phyloP scores from a whole-genome alignment of 2,888 invertebrate genomes.

The Craniophora ligustri region DNA sequence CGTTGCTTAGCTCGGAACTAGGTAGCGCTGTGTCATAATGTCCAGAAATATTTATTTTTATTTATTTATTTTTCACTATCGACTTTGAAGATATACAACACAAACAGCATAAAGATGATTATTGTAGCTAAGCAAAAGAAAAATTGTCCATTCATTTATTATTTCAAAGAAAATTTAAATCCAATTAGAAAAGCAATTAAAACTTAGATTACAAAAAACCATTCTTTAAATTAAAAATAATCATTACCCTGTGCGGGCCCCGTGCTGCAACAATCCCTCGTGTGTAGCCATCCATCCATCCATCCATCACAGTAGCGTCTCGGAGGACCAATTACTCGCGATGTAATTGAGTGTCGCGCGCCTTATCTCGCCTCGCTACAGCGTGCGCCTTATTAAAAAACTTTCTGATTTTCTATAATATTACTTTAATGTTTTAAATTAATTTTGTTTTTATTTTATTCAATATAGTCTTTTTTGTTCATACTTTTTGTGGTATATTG shows the following conservation, averaged over 20 bases:
- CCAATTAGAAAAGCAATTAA: too few species aligned
- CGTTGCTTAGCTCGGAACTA: too few species aligned
- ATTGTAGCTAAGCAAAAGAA: too few species aligned
- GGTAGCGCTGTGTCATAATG: too few species aligned
- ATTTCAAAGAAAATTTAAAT: too few species aligned
- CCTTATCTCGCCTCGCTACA: slow-evolving; percentile 23
- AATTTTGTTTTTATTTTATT: slow-evolving; percentile 29
- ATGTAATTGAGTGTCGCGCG: slow-evolving; percentile 49
- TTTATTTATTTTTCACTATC: too few species aligned
- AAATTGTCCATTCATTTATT: too few species aligned
- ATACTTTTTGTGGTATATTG: neutral
- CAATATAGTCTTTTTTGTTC: slow-evolving; percentile 14
- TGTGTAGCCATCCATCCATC: slow-evolving; percentile 38
- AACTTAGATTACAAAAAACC: neutral
- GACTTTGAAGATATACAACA: too few species aligned
- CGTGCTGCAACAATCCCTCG: slow-evolving; percentile 1
- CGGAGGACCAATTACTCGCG: slow-evolving; percentile 45
- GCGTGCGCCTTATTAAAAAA: slow-evolving; percentile 44
- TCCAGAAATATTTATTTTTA: too few species aligned
- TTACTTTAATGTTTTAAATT: slow-evolving; percentile 39
- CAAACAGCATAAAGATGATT: too few species aligned
- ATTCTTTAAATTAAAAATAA: slow-evolving; percentile 15
- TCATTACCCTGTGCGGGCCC: slow-evolving; percentile 6
- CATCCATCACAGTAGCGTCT: slow-evolving; percentile 45
- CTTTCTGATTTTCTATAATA: slow-evolving; percentile 36